These are phyloP conservation scores for Agonopterix arenella DNA, from an alignment of 2,888 invertebrate genomes.

Conservation along the genomic window DNA sequence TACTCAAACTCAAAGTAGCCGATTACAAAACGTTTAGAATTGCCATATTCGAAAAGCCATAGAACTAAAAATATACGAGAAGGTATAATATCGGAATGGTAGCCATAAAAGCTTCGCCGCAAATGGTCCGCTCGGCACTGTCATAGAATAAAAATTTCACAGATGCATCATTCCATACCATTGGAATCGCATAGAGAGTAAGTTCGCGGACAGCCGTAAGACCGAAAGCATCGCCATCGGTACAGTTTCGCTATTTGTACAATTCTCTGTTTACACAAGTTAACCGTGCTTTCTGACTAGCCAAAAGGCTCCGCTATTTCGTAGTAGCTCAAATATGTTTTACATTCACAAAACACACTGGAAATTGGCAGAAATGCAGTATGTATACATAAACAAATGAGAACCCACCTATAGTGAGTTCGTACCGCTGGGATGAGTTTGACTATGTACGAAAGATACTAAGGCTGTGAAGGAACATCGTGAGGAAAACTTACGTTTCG, in stretches of 20 bases:
- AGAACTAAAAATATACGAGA: conserved; percentile 3
- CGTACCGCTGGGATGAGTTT: too few relatives aligned
- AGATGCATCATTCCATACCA: background rate
- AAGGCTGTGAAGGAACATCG: too few relatives aligned
- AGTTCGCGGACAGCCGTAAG: background rate
- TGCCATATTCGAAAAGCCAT: background rate
- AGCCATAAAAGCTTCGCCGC: conserved; percentile 3
- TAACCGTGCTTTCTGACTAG: background rate
- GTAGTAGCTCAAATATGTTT: background rate
- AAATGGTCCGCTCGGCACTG: conserved; percentile 3
- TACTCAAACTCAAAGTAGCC: background rate
- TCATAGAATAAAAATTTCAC: background rate
- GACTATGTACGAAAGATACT: too few relatives aligned
- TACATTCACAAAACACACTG: too few relatives aligned
- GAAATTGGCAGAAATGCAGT: too few relatives aligned
- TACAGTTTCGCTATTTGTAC: too few relatives aligned
- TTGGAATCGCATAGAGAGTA: background rate
- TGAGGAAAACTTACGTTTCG: too few relatives aligned
- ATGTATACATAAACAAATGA: too few relatives aligned
- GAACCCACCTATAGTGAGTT: too few relatives aligned
- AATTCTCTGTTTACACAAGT: too few relatives aligned
- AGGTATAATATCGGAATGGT: background rate
- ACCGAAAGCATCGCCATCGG: too few relatives aligned
- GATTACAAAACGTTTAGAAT: background rate
- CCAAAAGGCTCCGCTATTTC: background rate